phyloP scores from a whole-genome alignment of 2,888 invertebrate species.

The Mechanitis messenoides region DNA sequence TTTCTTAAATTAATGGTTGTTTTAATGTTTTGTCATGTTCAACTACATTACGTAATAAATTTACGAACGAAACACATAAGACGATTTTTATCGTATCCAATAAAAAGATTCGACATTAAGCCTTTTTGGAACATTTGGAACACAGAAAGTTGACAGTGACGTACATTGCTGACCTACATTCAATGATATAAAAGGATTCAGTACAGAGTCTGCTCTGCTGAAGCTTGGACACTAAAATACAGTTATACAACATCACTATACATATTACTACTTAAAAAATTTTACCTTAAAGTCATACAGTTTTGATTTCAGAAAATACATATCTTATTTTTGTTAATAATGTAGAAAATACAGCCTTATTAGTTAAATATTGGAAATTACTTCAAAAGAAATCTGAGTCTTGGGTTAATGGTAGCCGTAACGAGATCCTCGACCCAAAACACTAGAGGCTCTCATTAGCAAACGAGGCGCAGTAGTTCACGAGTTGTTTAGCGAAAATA shows the following conservation, averaged over 20 bases:
- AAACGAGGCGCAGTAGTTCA: slow-evolving; percentile 17
- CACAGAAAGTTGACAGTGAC: slow-evolving; percentile 3
- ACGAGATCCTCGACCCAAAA: slow-evolving; percentile 28
- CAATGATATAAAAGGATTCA: slow-evolving; percentile 20
- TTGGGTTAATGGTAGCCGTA: slow-evolving; percentile 27
- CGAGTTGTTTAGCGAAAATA: slow-evolving; percentile 13
- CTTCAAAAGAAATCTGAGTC: slow-evolving; percentile 10
- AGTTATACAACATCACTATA: neutral
- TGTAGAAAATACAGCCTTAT: too few species aligned
- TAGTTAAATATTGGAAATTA: too few species aligned
- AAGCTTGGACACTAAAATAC: slow-evolving; percentile 2
- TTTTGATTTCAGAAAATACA: too few species aligned
- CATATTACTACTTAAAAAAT: neutral
- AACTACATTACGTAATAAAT: too few species aligned
- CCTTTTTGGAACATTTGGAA: slow-evolving; percentile 3
- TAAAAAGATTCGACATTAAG: slow-evolving; percentile 1
- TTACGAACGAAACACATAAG: too few species aligned
- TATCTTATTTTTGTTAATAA: too few species aligned
- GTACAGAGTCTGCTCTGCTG: slow-evolving; percentile 17
- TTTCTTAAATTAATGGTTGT: too few species aligned
- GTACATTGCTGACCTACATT: slow-evolving; percentile 17
- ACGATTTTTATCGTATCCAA: too few species aligned
- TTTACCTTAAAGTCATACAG: too few species aligned
- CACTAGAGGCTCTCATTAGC: slow-evolving; percentile 24
- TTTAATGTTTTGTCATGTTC: too few species aligned